Evolutionary conservation across 2,113 vertebrate species (phyloP).

Genomic region (Xenus cinereus): DNA sequence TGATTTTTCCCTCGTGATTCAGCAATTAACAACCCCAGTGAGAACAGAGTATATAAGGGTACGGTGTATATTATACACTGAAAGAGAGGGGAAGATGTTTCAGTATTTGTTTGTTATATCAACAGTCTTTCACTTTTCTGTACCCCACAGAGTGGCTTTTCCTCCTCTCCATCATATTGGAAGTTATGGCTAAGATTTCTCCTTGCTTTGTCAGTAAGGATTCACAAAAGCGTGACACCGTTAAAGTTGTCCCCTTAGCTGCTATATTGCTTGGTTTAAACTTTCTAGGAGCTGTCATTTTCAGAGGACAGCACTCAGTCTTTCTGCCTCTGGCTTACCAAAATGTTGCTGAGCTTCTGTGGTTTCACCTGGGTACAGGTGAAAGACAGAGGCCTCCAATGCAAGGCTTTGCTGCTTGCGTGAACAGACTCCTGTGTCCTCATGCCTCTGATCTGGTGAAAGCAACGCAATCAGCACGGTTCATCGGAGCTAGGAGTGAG

Average conservation of each 20-base stretch:
- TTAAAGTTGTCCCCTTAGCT: not conserved
- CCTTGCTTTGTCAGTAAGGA: not conserved
- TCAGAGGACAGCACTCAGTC: not conserved
- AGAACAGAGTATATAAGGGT: not conserved
- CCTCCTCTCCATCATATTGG: not conserved
- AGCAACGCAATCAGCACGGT: not conserved
- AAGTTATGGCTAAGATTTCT: not conserved
- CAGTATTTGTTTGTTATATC: not conserved
- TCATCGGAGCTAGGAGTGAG: not conserved
- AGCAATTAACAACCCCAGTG: not conserved
- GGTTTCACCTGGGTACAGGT: not conserved
- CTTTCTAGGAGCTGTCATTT: not conserved
- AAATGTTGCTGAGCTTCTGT: not conserved
- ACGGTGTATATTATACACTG: not conserved
- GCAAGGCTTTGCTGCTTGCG: not conserved
- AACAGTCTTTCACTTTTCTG: not conserved
- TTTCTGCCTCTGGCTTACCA: not conserved
- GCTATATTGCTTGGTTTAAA: not conserved
- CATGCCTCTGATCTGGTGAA: not conserved
- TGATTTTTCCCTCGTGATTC: not conserved
- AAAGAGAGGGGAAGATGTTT: not conserved
- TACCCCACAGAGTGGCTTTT: not conserved
- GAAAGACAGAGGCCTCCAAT: not conserved
- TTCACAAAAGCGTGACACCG: not conserved
- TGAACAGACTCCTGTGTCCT: rapidly evolving